Base-by-base conservation (phyloP, 2,797 vertebrate genomes). In the Lagocephalus sceleratus region DNA sequence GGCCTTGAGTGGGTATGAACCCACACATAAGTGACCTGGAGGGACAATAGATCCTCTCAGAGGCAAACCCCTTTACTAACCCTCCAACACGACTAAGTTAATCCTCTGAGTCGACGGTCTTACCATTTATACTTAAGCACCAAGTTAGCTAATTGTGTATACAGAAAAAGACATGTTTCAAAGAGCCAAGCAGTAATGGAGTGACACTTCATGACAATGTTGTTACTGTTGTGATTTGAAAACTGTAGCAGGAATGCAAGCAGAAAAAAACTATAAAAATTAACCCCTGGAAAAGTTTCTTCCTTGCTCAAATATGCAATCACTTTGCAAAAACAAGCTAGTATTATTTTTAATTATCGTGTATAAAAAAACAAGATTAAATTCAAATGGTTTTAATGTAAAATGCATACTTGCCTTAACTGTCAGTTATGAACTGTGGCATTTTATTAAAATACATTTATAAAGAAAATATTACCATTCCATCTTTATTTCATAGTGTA, bases 51-150 rank as follows among this genome's bases (percentile, higher is more conserved):
- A 64, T 21, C 74, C 75, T 75, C 85, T 85, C 79, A 76, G 55
- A 81, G 51, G 63, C 76, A 73, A 76, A 84, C 71, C 75, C 72
- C 83, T 80, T 66, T 68, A 73, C 79, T 75, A 75, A 82, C 79
- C 56, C 82, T 85, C 79, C 76, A 85, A 81, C 82, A 83, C 81
- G 50, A 65, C 86, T 69, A 85, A 86, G 82, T 82, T 87, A 89
- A 89, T 88, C 88, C 85, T 71, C 70, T 71, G 72, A 84, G 80
- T 76, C 52, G 57, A 60, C 62, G 71, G 68, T 73, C 77, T 76
- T 79, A 79, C 73, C 66, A 78, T 72, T 78, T 77, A 73, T 57
- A 48, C 71, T 73, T 55, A 80, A 87, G 79, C 63, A 63, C 72
- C 12, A 73, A 63, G 73, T 81, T 76, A 72, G 63, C 74, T 85